Evolutionary conservation across 2,797 vertebrate species (phyloP).

Genomic region (Protosalanx chinensis): DNA sequence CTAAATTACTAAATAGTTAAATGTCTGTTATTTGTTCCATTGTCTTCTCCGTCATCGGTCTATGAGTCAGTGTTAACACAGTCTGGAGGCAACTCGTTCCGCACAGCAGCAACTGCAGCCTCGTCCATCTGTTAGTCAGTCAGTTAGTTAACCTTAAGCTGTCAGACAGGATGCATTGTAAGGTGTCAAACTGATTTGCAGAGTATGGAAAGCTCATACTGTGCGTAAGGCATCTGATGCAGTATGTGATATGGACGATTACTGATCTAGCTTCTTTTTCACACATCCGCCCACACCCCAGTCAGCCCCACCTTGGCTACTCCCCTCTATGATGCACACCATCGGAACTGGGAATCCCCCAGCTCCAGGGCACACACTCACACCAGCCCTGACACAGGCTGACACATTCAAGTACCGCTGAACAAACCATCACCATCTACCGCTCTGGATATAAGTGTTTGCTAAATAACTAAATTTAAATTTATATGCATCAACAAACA

Average conservation of each 20-base stretch:
- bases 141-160: not conserved
- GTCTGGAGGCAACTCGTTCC: not conserved
- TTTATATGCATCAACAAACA: not conserved
- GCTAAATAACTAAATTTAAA: too few relatives aligned
- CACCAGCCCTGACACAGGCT: not conserved
- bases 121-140: not conserved
- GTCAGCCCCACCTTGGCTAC: conserved; percentile 20
- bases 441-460: too few relatives aligned
- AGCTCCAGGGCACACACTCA: not conserved
- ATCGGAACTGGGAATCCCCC: not conserved
- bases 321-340: not conserved
- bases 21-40: not conserved
- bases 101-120: not conserved
- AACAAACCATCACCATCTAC: not conserved
- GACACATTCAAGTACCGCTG: not conserved
- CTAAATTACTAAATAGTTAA: too few relatives aligned
- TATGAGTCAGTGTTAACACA: conserved; percentile 7
- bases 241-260: too few relatives aligned
- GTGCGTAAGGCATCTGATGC: too few relatives aligned
- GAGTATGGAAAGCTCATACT: too few relatives aligned
- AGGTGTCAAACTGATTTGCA: not conserved
- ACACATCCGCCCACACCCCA: not conserved
- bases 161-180: not conserved
- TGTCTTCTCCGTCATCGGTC: conserved; percentile 14
- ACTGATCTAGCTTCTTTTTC: not conserved